phyloP scores from a whole-genome alignment of 2,797 vertebrate species.

The Spea hammondii region DNA sequence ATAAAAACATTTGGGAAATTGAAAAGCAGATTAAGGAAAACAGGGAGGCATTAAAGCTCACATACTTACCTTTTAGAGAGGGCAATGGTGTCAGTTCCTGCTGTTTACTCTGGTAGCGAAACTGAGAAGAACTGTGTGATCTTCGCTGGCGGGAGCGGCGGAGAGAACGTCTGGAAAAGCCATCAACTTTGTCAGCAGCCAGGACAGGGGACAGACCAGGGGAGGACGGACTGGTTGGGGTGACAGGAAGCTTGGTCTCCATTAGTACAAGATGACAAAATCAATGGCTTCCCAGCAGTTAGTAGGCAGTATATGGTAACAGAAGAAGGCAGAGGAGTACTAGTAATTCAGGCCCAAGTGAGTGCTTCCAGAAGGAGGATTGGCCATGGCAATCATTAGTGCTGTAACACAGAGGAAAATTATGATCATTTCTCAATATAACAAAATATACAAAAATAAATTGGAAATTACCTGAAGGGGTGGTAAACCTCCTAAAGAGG shows the following conservation, averaged over 20 bases:
- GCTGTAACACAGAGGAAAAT: slow-evolving; percentile 2
- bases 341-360: slow-evolving; percentile 47
- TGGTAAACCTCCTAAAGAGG: too few relatives aligned
- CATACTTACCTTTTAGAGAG: slow-evolving; percentile 84
- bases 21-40: neutral
- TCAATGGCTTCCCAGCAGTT: slow-evolving; percentile 39
- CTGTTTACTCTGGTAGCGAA: slow-evolving; percentile 92
- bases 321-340: slow-evolving; percentile 13
- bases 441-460: too few relatives aligned
- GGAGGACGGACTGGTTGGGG: slow-evolving; percentile 84
- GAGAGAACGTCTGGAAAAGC: slow-evolving; percentile 89
- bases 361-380: slow-evolving; percentile 30
- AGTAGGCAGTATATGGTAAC: slow-evolving; percentile 30
- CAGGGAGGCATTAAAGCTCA: neutral
- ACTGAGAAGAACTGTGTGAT: slow-evolving; percentile 91
- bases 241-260: slow-evolving; percentile 78
- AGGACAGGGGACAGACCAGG: slow-evolving; percentile 86
- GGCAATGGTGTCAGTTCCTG: slow-evolving; percentile 89
- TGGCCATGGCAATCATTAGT: slow-evolving; percentile 16
- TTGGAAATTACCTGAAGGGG: too few relatives aligned
- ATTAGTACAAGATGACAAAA: slow-evolving; percentile 45
- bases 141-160: slow-evolving; percentile 85
- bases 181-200: slow-evolving; percentile 90
- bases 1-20: neutral
- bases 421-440: too few relatives aligned